phyloP scores from a whole-genome alignment of 2,113 vertebrate species.

The Propithecus coquereli region DNA sequence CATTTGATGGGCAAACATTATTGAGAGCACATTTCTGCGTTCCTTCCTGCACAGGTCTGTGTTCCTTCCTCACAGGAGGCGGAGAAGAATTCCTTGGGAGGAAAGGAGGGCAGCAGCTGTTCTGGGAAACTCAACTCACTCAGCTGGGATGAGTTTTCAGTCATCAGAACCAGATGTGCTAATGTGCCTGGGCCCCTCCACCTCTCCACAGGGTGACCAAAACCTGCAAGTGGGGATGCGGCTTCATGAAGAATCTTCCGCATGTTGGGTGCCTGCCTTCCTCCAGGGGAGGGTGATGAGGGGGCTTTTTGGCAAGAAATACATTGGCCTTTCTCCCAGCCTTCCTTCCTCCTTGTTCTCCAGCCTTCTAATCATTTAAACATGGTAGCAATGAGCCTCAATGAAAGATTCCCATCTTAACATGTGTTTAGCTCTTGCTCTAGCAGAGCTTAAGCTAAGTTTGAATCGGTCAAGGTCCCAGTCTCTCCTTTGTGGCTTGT shows the following conservation, averaged over 20 bases:
- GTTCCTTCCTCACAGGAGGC: neutral
- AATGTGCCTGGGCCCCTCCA: neutral
- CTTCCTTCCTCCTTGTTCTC: neutral
- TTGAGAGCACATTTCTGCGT: neutral
- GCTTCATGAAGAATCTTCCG: neutral
- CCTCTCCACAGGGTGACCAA: neutral
- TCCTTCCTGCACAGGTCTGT: neutral
- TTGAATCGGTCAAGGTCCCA: fast-evolving
- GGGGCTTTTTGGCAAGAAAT: neutral
- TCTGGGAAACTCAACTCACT: neutral
- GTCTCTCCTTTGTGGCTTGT: neutral
- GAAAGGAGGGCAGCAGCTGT: neutral
- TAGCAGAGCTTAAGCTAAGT: too few relatives aligned
- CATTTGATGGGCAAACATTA: neutral
- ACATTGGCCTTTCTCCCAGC: fast-evolving
- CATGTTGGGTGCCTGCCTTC: neutral
- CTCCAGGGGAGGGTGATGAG: neutral
- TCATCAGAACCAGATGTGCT: conserved; percentile 9
- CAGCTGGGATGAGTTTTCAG: neutral
- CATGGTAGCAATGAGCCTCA: neutral
- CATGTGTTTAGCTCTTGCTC: neutral
- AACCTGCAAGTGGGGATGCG: neutral
- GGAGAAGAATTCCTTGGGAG: neutral
- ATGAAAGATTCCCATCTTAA: neutral
- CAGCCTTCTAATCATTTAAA: neutral